Evolutionary conservation across 2,113 vertebrate species (phyloP), one percentile per base, ranked within the genome.

Genomic region (Rhinopithecus roxellana): DNA sequence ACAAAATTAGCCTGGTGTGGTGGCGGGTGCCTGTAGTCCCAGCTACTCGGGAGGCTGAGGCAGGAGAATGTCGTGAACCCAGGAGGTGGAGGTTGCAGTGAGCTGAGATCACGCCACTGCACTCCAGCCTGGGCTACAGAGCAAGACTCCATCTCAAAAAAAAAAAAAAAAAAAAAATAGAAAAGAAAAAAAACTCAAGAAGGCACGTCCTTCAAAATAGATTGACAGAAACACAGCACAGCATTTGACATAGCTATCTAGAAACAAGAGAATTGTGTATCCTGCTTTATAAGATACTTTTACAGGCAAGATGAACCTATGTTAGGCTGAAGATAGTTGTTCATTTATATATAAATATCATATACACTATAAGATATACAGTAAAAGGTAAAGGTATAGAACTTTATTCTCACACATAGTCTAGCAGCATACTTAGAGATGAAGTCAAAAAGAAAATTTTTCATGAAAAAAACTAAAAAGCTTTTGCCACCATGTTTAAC

Each of bases 141-240:
- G 30, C 25, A 67, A 67, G 64, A 67, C 64, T 32, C 61, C 27
- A 27, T 67, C 64, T 67, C 64, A 30, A 12, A 30, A 12, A 67
- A 67, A 35, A 30, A 30, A 12, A 67, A 67, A 35, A 30, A 69
- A 69, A 69, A 89, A 67, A 7, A 81, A 77, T 8, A 40, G 81
- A 82, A 82, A 81, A 74, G 90, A 32, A 69, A 69, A 35, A 22
- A 94, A 92, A 83, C n/a, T 50, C 30, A 79, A 74, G 48, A 96
- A 79, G 50, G 72, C 25, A 23, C 79, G 30, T 93, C 69, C 69
- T 89, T 95, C 86, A 82, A 89, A 89, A 86, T 5, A 84, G 85
- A 90, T 3, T 64, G 50, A 38, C 67, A 61, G 80, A 95, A 72
- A 30, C 38, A 84, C 57, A 91, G 48, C 11, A 40, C 64, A 92